Evolutionary conservation across 2,113 vertebrate genomes (phyloP).

Genomic region (Cryptotis parvus): DNA sequence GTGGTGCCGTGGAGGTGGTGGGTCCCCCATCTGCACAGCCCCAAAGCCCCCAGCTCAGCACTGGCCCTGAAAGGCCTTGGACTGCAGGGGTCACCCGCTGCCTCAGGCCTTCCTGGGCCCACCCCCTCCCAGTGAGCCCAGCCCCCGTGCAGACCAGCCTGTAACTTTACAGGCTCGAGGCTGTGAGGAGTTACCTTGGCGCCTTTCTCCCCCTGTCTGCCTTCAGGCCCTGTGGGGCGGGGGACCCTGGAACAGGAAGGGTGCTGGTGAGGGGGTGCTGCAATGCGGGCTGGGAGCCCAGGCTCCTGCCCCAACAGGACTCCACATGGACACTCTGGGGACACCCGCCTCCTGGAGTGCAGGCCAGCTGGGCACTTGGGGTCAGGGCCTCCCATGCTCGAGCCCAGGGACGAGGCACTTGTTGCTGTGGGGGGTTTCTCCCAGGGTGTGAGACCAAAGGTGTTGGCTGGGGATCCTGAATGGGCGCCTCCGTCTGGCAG

Average conservation of each 20-base stretch:
- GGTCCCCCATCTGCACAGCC: no score
- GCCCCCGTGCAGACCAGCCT: background rate
- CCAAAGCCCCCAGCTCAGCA: no score
- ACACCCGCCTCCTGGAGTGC: slow-evolving; percentile 7
- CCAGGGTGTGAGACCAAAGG: no score
- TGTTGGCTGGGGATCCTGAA: no score
- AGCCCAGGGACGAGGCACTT: no score
- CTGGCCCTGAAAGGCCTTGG: no score
- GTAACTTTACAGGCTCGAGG: no score
- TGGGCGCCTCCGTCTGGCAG: no score
- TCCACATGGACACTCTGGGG: background rate
- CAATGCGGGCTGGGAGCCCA: background rate
- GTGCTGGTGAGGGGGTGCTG: slow-evolving; percentile 81
- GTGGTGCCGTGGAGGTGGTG: no score
- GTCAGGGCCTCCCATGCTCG: no score
- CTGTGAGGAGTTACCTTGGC: slow-evolving; percentile 90
- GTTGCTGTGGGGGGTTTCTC: no score
- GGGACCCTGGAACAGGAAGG: slow-evolving; percentile 90
- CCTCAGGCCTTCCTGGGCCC: background rate
- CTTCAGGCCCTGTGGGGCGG: slow-evolving; percentile 95
- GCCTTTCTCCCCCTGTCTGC: slow-evolving; percentile 98
- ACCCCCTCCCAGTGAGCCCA: accelerated
- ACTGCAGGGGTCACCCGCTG: background rate
- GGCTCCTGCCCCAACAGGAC: background rate
- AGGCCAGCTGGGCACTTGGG: no score